Evolutionary conservation across 1,140 invertebrate genomes (phyloP).

Genomic region (Grapholita molesta): DNA sequence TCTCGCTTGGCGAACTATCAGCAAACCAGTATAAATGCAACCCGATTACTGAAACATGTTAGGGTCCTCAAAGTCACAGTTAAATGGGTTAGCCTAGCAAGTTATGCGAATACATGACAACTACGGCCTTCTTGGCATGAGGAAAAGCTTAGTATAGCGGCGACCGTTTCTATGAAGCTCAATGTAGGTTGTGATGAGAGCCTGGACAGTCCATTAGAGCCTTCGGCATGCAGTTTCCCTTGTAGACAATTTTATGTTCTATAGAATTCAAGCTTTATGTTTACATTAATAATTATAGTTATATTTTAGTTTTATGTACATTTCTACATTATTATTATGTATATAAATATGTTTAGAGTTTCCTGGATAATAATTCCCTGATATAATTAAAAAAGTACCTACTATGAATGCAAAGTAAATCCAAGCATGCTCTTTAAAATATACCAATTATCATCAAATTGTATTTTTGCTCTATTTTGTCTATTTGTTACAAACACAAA

Average conservation of each 20-base stretch:
- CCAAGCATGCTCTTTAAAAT: no score
- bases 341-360: no score
- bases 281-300: background rate
- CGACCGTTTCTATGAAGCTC: conserved; percentile 4
- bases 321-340: background rate
- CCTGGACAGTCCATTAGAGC: background rate
- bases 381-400: no score
- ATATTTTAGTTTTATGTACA: background rate
- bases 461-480: no score
- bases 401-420: no score
- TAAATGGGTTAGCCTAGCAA: background rate
- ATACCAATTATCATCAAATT: no score
- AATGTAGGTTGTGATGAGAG: conserved; percentile 14
- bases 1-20: background rate
- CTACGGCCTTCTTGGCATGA: conserved; percentile 5
- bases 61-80: background rate
- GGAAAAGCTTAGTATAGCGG: conserved; percentile 4
- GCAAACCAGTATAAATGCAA: background rate
- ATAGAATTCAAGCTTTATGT: background rate
- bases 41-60: background rate
- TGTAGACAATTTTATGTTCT: background rate
- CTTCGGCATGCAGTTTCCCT: background rate
- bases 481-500: no score
- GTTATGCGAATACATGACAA: background rate
- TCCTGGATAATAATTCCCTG: no score